Evolutionary conservation across 2,888 invertebrate species (phyloP).

Genomic region (Notodonta ziczac): DNA sequence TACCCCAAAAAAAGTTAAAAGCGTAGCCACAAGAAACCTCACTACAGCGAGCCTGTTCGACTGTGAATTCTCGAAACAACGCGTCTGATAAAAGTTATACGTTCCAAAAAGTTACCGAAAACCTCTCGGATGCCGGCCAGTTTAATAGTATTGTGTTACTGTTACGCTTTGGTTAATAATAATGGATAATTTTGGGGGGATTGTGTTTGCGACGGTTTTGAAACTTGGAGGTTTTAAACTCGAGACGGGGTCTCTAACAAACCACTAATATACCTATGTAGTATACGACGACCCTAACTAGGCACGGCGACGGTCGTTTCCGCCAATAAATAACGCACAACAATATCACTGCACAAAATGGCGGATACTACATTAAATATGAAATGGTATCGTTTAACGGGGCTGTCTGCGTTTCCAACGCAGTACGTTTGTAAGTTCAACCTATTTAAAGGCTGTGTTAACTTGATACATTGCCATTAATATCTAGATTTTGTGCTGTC

Average conservation of each 20-base stretch:
- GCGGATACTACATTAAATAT: constrained; percentile 35
- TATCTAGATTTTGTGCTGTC: no score
- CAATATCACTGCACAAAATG: constrained; percentile 35
- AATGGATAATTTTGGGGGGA: constrained; percentile 4
- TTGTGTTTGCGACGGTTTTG: not conserved
- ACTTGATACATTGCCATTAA: no score
- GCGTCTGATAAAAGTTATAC: constrained; percentile 43
- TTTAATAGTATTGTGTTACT: constrained; percentile 43
- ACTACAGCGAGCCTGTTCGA: constrained; percentile 40
- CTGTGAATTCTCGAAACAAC: constrained; percentile 63
- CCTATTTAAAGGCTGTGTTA: no score
- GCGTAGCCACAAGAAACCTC: constrained; percentile 53
- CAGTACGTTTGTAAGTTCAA: not conserved
- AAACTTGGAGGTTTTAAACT: not conserved
- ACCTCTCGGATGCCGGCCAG: constrained; percentile 7
- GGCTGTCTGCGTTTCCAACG: constrained; percentile 8
- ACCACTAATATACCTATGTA: not conserved
- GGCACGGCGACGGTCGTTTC: constrained; percentile 15
- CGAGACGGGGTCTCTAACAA: not conserved
- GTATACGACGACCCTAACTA: not conserved
- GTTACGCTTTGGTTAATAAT: constrained; percentile 19
- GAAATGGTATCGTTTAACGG: constrained; percentile 27
- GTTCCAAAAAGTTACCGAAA: constrained; percentile 8
- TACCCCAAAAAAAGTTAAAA: constrained; percentile 36
- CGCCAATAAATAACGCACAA: constrained; percentile 35